These are phyloP conservation scores for Leucophenga varia DNA, from an alignment of 1,140 invertebrate species.

Conservation along the genomic window DNA sequence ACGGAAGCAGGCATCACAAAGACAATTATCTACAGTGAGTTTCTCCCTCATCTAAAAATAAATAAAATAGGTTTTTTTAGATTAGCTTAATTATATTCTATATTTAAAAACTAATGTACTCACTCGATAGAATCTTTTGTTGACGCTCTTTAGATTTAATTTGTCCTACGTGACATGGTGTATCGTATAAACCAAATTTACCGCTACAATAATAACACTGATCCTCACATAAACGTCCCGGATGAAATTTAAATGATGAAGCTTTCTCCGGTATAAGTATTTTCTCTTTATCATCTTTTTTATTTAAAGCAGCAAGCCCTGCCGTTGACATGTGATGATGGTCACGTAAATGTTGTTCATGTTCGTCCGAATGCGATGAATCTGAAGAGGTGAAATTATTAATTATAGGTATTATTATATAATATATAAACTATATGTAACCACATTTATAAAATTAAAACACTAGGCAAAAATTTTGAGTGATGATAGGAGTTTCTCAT, in stretches of 20 bases:
- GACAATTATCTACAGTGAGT: conserved; percentile 75
- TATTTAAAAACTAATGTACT: conserved; percentile 12
- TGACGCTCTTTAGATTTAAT: conserved; percentile 77
- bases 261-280: conserved; percentile 83
- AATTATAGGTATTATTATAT: too few relatives aligned
- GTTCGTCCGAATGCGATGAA: conserved; percentile 47
- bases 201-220: conserved; percentile 83
- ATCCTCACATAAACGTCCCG: conserved; percentile 74
- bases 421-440: too few relatives aligned
- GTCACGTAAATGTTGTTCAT: conserved; percentile 7
- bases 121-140: conserved; percentile 72
- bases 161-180: conserved; percentile 81
- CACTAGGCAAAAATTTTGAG: background rate
- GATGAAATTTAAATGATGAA: conserved; percentile 82
- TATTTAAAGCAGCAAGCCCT: conserved; percentile 57
- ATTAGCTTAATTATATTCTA: background rate
- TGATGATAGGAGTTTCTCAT: too few relatives aligned
- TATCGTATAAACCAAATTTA: conserved; percentile 81
- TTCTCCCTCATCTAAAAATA: conserved; percentile 68
- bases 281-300: conserved; percentile 64
- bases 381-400: conserved; percentile 30
- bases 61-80: background rate
- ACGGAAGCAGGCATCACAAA: conserved; percentile 82
- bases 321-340: conserved; percentile 37
- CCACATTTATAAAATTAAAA: conserved; percentile 4